Conservation (phyloP, 2,888 invertebrate genomes). For the Limenitis camilla region DNA sequence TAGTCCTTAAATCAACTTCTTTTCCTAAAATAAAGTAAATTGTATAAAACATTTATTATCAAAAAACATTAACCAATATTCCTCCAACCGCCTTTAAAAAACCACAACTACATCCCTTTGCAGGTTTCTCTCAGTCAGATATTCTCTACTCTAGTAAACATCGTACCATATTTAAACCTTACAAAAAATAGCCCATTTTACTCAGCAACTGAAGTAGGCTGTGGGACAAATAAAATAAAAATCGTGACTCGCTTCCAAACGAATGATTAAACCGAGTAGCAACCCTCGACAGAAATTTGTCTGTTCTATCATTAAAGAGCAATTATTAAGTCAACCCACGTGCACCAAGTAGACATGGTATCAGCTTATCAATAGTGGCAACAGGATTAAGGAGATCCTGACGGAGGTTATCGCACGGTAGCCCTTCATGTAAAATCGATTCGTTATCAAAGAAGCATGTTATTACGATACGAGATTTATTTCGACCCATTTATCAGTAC, state of each 20-base stretch:
- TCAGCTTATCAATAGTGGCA: slow-evolving; percentile 46
- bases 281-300: slow-evolving; percentile 49
- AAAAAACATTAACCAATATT: not conserved
- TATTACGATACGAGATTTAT: slow-evolving; percentile 54
- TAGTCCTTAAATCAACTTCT: too few species aligned
- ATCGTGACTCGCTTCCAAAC: slow-evolving; percentile 63
- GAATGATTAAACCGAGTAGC: slow-evolving; percentile 40
- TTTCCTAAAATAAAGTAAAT: too few species aligned
- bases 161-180: slow-evolving; percentile 34
- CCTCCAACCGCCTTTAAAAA: not conserved
- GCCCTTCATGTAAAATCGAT: slow-evolving; percentile 51
- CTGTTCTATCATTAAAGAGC: slow-evolving; percentile 47
- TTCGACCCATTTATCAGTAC: slow-evolving; percentile 40
- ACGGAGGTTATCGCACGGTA: slow-evolving; percentile 62
- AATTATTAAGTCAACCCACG: slow-evolving; percentile 54
- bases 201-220: slow-evolving; percentile 42
- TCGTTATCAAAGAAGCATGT: slow-evolving; percentile 44
- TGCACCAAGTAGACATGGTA: slow-evolving; percentile 41
- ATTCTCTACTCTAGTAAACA: slow-evolving; percentile 1
- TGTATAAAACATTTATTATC: not conserved
- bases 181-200: slow-evolving; percentile 57
- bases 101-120: not conserved
- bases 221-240: slow-evolving; percentile 42
- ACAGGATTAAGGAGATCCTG: slow-evolving; percentile 49
- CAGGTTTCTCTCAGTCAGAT: not conserved